phyloP scores from a whole-genome alignment of 2,888 invertebrate species.

The Dasysyrphus albostriatus region DNA sequence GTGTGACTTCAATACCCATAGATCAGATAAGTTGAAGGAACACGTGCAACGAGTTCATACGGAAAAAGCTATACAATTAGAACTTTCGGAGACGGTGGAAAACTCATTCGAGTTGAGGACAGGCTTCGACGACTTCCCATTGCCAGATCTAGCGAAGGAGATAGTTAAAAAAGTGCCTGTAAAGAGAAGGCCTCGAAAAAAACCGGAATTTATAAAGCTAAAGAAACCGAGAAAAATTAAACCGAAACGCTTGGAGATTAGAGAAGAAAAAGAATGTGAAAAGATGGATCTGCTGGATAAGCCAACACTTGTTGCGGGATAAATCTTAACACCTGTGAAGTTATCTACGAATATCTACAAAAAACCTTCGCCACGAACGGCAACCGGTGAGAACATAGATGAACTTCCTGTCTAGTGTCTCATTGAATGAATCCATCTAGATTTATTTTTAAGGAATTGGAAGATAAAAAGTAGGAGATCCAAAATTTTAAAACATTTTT shows the following conservation, averaged over 20 bases:
- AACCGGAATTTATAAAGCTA: conserved; percentile 4
- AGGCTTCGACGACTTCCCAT: conserved; percentile 79
- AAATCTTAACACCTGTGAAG: neutral
- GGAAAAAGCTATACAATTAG: conserved; percentile 81
- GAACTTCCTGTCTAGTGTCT: too few relatives aligned
- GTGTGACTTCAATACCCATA: conserved; percentile 84
- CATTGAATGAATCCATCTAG: too few relatives aligned
- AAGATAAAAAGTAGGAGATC: neutral
- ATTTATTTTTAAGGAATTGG: neutral
- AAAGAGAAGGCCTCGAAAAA: conserved; percentile 48
- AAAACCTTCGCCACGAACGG: neutral
- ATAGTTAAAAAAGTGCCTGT: neutral
- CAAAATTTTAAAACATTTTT: neutral
- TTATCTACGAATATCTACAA: neutral
- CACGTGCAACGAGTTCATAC: conserved; percentile 83
- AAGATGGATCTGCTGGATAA: neutral
- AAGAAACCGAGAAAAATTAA: conserved; percentile 51
- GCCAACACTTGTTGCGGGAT: neutral
- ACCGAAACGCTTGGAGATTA: conserved; percentile 16
- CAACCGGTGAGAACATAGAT: neutral
- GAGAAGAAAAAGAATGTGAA: neutral
- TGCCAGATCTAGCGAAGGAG: conserved; percentile 77
- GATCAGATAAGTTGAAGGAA: conserved; percentile 85
- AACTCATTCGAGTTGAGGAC: conserved; percentile 80
- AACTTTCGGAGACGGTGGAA: conserved; percentile 81